Evolutionary conservation across 2,888 invertebrate genomes (phyloP).

Genomic region (Helobdella robusta): DNA sequence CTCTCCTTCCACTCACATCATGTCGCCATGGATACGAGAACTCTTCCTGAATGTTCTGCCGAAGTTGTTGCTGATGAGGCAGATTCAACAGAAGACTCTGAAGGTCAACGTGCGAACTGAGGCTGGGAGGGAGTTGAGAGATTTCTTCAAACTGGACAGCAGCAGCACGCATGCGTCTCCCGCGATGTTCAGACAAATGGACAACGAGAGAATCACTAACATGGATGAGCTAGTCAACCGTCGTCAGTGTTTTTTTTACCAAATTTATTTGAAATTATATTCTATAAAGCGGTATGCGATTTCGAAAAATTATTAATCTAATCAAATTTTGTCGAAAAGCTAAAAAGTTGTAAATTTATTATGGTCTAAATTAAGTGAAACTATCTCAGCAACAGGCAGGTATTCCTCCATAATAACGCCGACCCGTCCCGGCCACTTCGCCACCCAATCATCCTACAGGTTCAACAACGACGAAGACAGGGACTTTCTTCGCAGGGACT

Average conservation of each 20-base stretch:
- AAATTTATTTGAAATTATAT: no score
- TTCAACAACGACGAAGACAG: no score
- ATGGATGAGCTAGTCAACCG: no score
- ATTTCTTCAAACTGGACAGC: background rate
- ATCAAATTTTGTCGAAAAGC: no score
- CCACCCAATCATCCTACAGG: no score
- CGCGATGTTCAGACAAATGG: background rate
- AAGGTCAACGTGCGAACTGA: conserved; percentile 14
- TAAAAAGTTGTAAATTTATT: no score
- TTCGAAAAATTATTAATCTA: no score
- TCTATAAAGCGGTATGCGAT: no score
- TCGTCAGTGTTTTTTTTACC: no score
- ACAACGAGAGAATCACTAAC: background rate
- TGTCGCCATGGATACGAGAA: conserved; percentile 93
- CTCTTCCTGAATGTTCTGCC: conserved; percentile 91
- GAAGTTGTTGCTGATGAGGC: conserved; percentile 76
- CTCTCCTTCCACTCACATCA: conserved; percentile 89
- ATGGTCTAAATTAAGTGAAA: background rate
- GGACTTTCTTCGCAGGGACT: no score
- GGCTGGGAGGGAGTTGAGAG: conserved; percentile 6
- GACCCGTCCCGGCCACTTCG: conserved; percentile 7
- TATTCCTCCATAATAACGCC: conserved; percentile 7
- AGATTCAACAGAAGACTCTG: conserved; percentile 55
- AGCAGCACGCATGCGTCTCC: background rate
- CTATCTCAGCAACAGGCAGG: background rate